Evolutionary conservation across 2,797 vertebrate species (phyloP), one percentile per base, ranked within the genome.

Genomic region (Dicrostonyx torquatus): DNA sequence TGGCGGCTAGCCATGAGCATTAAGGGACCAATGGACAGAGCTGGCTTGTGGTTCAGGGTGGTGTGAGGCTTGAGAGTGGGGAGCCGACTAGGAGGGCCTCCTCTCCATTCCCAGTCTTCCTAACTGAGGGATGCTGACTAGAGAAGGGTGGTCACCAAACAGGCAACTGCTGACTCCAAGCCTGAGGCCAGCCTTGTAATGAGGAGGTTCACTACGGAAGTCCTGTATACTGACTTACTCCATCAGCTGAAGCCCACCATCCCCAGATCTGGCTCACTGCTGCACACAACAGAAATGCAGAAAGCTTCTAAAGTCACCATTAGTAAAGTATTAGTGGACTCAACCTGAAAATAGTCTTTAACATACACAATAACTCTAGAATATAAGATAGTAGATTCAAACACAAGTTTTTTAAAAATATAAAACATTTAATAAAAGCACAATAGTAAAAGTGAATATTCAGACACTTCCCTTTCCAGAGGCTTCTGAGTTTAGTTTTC

Each of bases 391-490:
- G 2, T 92, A 17, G 48, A 91, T 12, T 95, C 73, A 90, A 64
- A 62, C 40, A 83, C 1, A 95, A 31, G 31, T 66, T 91, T 87
- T 93, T 96, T 40, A 5, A 26, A 4, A 94, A 78, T 88, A 13
- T 58, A 68, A 86, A 48, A 77, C 62, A 62, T 87, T 94, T 94
- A 89, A 94, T 77, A 83, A 94, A 91, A 87, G 43, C 55, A 68
- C 14, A 77, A 73, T 20, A 87, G n/a, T 58, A 79, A 82, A 91
- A 86, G 20, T 82, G 55, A 94, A 78, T 15, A 92, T 2, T 37
- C 26, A 72, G 7, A 76, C 37, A 66, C 13, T 55, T 22, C 14
- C 14, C n/a, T 95, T 34, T 62, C 13, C 45, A 70, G 66, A 89
- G 45, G 68, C 40, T 94, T 87, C 40, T 70, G 53, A 88, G 15